Percentiles rank a stretch among this genome's conserved stretches.
These are phyloP conservation scores for Pelecanus crispus DNA, from an alignment of 2,113 vertebrate genomes.

Conservation along the genomic window DNA sequence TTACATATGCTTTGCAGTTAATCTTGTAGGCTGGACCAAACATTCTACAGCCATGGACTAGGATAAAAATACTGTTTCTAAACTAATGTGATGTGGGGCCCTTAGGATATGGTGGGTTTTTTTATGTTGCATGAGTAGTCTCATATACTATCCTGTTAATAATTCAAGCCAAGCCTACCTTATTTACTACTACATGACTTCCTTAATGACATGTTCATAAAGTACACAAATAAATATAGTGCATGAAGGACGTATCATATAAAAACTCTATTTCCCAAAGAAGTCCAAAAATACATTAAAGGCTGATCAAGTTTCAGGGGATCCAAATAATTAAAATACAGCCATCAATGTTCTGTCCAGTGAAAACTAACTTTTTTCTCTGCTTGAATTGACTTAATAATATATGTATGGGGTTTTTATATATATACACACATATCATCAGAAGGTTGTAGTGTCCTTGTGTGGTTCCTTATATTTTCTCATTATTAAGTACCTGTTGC, in stretches of 20 bases:
- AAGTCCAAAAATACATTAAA: background rate
- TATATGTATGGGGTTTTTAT: background rate
- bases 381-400: background rate
- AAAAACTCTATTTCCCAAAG: background rate
- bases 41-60: background rate
- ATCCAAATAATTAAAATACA: background rate
- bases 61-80: background rate
- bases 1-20: background rate
- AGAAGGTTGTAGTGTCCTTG: background rate
- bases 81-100: background rate
- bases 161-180: background rate
- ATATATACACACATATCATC: background rate
- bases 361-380: background rate
- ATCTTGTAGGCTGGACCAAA: background rate
- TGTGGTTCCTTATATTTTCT: background rate
- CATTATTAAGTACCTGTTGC: background rate
- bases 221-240: background rate
- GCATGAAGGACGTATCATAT: background rate
- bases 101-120: background rate
- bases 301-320: background rate
- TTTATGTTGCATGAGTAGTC: background rate
- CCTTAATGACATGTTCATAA: background rate
- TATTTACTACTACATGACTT: background rate
- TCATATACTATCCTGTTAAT: background rate
- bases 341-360: background rate